Evolutionary conservation across 1,140 invertebrate species (phyloP).

Genomic region (Drosophila ficusphila): DNA sequence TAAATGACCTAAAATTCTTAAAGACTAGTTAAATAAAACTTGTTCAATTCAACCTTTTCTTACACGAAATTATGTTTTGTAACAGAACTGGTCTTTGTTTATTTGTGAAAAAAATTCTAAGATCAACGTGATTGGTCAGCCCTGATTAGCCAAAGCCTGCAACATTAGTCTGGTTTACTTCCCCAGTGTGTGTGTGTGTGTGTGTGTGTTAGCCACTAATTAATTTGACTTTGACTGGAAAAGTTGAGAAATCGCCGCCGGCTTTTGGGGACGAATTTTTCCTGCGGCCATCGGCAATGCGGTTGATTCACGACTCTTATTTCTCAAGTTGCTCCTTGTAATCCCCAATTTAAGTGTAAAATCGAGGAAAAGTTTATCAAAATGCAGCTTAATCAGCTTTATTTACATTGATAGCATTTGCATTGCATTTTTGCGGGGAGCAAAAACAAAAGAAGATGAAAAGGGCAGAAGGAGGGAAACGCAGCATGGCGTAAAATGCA

Average conservation of each 20-base stretch:
- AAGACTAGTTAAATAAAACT: too few relatives aligned
- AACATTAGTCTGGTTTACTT: slow-evolving; percentile 34
- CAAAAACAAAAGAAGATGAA: slow-evolving; percentile 15
- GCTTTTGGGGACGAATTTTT: slow-evolving; percentile 44
- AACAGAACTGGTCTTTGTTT: too few relatives aligned
- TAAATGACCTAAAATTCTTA: too few relatives aligned
- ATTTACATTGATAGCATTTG: slow-evolving; percentile 68
- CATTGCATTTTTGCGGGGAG: slow-evolving; percentile 62
- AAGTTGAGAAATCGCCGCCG: slow-evolving; percentile 46
- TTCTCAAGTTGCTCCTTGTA: not conserved
- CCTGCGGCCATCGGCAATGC: slow-evolving; percentile 34
- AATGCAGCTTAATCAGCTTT: slow-evolving; percentile 74
- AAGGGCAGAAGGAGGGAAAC: slow-evolving; percentile 2
- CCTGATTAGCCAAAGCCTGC: slow-evolving; percentile 9
- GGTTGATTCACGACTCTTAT: slow-evolving; percentile 42
- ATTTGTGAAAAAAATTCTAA: not conserved
- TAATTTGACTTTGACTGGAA: slow-evolving; percentile 69
- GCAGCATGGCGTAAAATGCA: slow-evolving; percentile 72
- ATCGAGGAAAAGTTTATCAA: slow-evolving; percentile 41
- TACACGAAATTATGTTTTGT: too few relatives aligned
- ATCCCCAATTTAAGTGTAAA: slow-evolving; percentile 33
- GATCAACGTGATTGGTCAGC: slow-evolving; percentile 13
- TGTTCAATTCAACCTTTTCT: too few relatives aligned
- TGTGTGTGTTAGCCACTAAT: slow-evolving; percentile 43
- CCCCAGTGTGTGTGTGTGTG: too few relatives aligned